phyloP scores from a whole-genome alignment of 2,888 invertebrate genomes.

The Troglohyphantes excavatus region DNA sequence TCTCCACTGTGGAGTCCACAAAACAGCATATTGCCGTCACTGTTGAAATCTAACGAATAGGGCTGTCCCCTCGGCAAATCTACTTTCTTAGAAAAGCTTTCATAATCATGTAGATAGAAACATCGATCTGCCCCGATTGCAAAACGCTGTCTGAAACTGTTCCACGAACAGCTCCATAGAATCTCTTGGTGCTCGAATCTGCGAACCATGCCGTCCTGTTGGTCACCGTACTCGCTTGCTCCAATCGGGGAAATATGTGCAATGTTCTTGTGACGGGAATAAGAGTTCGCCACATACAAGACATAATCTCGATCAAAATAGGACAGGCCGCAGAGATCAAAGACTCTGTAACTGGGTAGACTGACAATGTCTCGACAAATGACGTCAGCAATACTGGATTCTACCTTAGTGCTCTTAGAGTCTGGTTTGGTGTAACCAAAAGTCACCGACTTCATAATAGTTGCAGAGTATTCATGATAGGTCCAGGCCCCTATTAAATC shows the following conservation, averaged over 20 bases:
- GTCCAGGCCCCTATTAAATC: constrained; percentile 56
- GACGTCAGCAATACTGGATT: constrained; percentile 29
- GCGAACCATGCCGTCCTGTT: constrained; percentile 49
- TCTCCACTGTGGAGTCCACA: constrained; percentile 58
- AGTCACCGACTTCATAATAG: constrained; percentile 49
- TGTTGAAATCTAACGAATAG: constrained; percentile 60
- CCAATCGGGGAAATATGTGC: constrained; percentile 53
- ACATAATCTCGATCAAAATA: constrained; percentile 37
- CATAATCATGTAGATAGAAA: constrained; percentile 62
- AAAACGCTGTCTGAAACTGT: constrained; percentile 24
- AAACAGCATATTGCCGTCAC: constrained; percentile 47
- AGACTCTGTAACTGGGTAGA: constrained; percentile 50
- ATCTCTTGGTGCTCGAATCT: constrained; percentile 65
- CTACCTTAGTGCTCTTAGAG: constrained; percentile 14
- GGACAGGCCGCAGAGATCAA: constrained; percentile 57
- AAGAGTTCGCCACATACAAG: constrained; percentile 63
- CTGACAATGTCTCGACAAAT: constrained; percentile 31
- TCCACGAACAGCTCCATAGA: constrained; percentile 61
- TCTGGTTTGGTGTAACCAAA: constrained; percentile 44
- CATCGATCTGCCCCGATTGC: constrained; percentile 59
- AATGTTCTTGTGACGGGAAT: constrained; percentile 58
- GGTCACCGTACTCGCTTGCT: constrained; percentile 46
- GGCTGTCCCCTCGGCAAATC: constrained; percentile 58
- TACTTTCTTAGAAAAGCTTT: constrained; percentile 51
- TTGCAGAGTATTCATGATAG: constrained; percentile 59